Base-by-base conservation (phyloP, 2,888 invertebrate genomes). In the Phalera bucephala region DNA sequence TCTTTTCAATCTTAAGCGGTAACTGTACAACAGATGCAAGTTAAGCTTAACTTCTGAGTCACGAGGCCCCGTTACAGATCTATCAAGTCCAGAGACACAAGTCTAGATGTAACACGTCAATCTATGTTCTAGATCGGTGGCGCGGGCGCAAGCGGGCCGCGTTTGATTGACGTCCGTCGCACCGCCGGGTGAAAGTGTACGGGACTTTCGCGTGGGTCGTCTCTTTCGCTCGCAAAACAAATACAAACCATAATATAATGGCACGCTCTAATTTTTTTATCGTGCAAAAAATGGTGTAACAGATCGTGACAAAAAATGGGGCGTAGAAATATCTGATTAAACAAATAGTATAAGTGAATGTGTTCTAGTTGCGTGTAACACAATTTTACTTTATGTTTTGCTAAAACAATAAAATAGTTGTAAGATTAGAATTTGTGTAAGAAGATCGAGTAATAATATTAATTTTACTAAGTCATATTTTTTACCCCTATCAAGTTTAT, bases 121-220 rank as follows among this genome's bases (percentile, higher is more conserved):
- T 21, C 15, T 9, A 22, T 15, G 28, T 8, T 21, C 34, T 28
- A 34, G 15, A 34, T 40, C 26, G 20, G 3, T 8, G 13, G 47
- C 37, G 37, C 33, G 35, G 12, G 45, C 46, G 40, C 45, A 51
- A 41, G 21, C 39, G 45, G 54, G 54, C 40, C 48, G 43, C 32
- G 36, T 19, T 28, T 63, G 58, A 65, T 56, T 58, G 66, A 63
- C 59, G 46, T 37, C 31, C 52, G 52, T 32, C 45, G 35, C 23
- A 23, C 20, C 15, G 47, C 58, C 33, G 41, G 64, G 71, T 68
- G 74, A 72, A 73, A 73, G 74, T 72, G 54, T 64, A 71, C 73
- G 73, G 70, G 64, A 67, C 71, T 70, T 68, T 66, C 54, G 51
- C 42, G 36, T 13, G 20, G 20, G 33, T 34, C 41, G 39, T 54